phyloP scores from a whole-genome alignment of 1,140 invertebrate genomes.

The Apis mellifera region Amel_HAv3.1 CM009939.2:8980501-8981000 shows the following conservation, averaged over 20 bases:
- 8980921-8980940: no score
- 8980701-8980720: conserved; percentile 34
- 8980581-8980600: conserved; percentile 17
- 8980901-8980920: no score
- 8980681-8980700: neutral
- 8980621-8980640: conserved; percentile 53
- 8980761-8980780: conserved; percentile 3
- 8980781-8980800: conserved; percentile 20
- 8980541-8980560: conserved; percentile 24
- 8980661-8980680: conserved; percentile 26
- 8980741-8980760: neutral
- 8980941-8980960: no score
- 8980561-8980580: conserved; percentile 35
- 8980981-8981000: no score
- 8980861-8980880: neutral
- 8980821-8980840: neutral
- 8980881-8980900: neutral
- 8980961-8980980: no score
- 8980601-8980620: conserved; percentile 55
- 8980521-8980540: conserved; percentile 29
- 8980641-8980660: conserved; percentile 48
- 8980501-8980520: conserved; percentile 18
- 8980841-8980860: neutral
- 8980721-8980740: conserved; percentile 8
- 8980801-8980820: neutral